Evolutionary conservation across 2,888 invertebrate genomes (phyloP).

Genomic region (Polietes domitor): DNA sequence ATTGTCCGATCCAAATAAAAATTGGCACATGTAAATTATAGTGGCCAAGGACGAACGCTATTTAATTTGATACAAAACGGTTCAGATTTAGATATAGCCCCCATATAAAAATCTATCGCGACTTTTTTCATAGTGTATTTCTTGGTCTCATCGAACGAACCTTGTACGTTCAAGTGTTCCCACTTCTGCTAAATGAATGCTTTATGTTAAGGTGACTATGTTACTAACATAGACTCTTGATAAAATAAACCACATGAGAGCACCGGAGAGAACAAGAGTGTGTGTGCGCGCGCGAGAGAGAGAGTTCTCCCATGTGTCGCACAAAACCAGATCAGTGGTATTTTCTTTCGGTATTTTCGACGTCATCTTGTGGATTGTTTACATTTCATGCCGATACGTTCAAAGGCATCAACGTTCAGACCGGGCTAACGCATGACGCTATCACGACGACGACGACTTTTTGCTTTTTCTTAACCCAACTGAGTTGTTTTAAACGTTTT

Average conservation of each 20-base stretch:
- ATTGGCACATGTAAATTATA: too few relatives aligned
- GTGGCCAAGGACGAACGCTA: too few relatives aligned
- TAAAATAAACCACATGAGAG: not conserved
- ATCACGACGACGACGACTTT: not conserved
- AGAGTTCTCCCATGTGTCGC: not conserved
- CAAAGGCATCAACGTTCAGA: slow-evolving; percentile 39
- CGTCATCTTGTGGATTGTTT: slow-evolving; percentile 54
- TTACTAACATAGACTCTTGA: too few relatives aligned
- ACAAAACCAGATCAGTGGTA: slow-evolving; percentile 41
- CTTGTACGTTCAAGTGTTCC: too few relatives aligned
- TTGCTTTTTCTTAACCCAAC: not conserved
- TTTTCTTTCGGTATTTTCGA: slow-evolving; percentile 37
- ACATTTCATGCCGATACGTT: slow-evolving; percentile 55
- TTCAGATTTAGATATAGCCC: too few relatives aligned
- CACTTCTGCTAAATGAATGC: too few relatives aligned
- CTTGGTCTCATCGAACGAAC: too few relatives aligned
- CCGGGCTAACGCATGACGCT: not conserved
- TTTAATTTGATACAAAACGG: too few relatives aligned
- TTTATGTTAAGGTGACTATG: too few relatives aligned
- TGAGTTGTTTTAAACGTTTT: not conserved
- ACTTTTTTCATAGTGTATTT: too few relatives aligned
- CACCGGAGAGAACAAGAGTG: slow-evolving; percentile 7
- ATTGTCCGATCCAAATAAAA: too few relatives aligned
- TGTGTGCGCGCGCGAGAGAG: not conserved
- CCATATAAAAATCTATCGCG: too few relatives aligned